Base-by-base conservation (phyloP, 2,888 invertebrate genomes). In the Agrochola circellaris region DNA sequence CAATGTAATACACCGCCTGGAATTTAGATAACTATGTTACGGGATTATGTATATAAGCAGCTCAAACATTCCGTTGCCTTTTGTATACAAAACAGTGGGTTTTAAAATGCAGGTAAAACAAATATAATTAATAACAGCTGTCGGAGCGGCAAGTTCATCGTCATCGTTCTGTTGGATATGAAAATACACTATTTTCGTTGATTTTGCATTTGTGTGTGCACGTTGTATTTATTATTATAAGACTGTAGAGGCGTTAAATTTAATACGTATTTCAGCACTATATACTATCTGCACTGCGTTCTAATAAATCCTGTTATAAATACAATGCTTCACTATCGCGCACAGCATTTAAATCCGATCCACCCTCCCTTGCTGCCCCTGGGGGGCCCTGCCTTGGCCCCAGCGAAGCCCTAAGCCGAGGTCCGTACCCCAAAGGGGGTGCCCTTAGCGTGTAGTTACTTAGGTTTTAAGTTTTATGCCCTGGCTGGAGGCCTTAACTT, bases 161-260 rank as follows among this genome's bases (percentile, higher is more conserved):
- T 73, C 56, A 71, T 73, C 69, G 30, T 62, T 75, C 73, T 61
- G 67, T 75, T 74, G 23, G 38, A 74, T 77, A 72, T 75, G 64
- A 80, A 78, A 75, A 87, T 79, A 80, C 73, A 83, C 78, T 73
- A 71, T 83, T 87, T 81, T 83, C 77, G 69, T 80, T 79, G 73
- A 73, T 80, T 83, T 76, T 79, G 79, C 81, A 79, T 83, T 78
- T 81, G 68, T 65, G 78, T 75, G 83, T 83, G 83, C 85, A 79
- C 67, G 75, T 73, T 62, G 77, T 87, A 87, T 85, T 87, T 87
- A 81, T 85, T 85, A 78, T 87, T 79, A 71, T 77, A 87, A 77
- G 67, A 67, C 73, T 54, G 81, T 83, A 81, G 81, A 78, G 67
- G 79, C 75, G 79, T 77, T 78, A 68, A 75, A 81, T 81, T 83